Base-by-base conservation (phyloP, 2,888 invertebrate genomes). In the Epinotia bilunana region DNA sequence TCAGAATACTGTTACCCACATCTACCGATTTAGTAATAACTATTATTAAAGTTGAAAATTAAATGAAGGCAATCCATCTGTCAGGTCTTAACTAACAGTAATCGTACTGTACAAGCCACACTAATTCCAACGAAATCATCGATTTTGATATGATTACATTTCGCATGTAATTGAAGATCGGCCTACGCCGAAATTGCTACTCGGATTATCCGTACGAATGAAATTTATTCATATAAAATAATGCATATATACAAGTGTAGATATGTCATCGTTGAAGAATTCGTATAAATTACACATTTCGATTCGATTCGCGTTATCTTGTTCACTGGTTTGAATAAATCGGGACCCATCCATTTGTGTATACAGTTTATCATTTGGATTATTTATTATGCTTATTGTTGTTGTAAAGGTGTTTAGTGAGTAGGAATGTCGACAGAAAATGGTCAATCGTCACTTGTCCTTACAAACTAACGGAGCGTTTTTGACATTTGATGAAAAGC, bases 161-260 rank as follows among this genome's bases (percentile, higher is more conserved):
- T 75, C 72, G n/a, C n/a, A 61, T 71, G 62, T 75, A 75, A 75
- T 75, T 67, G 67, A 62, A 75, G 65, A 75, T 75, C 28, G 18
- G 65, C 53, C 53, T n/a, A 43, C 71, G 67, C 46, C 6, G 69
- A 62, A 75, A 75, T 75, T 75, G 71, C 70, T 64, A 46, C 61
- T 67, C 71, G 46, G 71, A 72, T 72, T 57, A 75, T 75, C 67
- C 57, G 23, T 57, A 55, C 55, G n/a, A 62, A 75, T 72, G 55
- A 62, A 68, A 68, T 74, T 65, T 72, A 72, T 75, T 75, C 57
- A 67, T 13, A 18, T 69, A 39, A 23, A 46, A 65, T 33, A n/a
- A 28, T 28, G 23, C 23, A 28, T 28, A 60, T 53, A 39, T 57
- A 49, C 60, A 43, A 33, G 49, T 57, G n/a, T 9, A 39, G 39